These are phyloP conservation scores for Enteromius anoplus DNA, from an alignment of 2,797 vertebrate species.

Conservation along the genomic window DNA sequence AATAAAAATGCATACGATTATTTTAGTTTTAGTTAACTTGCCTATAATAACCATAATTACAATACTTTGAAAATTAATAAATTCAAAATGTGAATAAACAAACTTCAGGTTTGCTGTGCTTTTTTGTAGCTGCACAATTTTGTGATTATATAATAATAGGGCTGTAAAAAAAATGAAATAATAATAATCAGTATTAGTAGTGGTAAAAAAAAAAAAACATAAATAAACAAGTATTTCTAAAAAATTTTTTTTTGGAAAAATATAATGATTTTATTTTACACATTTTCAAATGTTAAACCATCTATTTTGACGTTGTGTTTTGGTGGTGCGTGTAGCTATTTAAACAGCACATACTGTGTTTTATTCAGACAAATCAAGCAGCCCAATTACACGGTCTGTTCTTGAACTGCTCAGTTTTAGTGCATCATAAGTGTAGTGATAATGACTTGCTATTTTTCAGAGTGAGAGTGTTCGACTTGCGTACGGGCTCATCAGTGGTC, in stretches of 20 bases:
- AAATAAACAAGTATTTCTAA: not conserved
- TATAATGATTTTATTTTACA: not conserved
- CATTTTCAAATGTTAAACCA: not conserved
- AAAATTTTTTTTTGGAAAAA: not conserved
- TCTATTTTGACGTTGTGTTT: not conserved
- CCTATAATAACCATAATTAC: not conserved
- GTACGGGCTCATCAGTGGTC: slow-evolving; percentile 70
- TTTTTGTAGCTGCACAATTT: not conserved
- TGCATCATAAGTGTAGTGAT: not conserved
- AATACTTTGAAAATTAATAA: not conserved
- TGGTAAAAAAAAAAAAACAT: not conserved
- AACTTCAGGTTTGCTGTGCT: not conserved
- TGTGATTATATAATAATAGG: not conserved
- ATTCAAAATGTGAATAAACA: not conserved
- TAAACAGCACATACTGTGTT: too few relatives aligned
- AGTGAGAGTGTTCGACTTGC: slow-evolving; percentile 88
- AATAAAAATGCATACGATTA: not conserved
- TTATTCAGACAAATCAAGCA: too few relatives aligned
- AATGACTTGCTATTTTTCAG: slow-evolving; percentile 66
- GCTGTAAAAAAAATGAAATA: not conserved
- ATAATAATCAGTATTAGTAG: not conserved
- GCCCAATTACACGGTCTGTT: not conserved
- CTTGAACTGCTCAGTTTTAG: not conserved
- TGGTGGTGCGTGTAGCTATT: not conserved
- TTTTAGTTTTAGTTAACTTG: not conserved